These are phyloP conservation scores for Brachionus calyciflorus DNA, from an alignment of 1,140 invertebrate species.

Conservation along the genomic window DNA sequence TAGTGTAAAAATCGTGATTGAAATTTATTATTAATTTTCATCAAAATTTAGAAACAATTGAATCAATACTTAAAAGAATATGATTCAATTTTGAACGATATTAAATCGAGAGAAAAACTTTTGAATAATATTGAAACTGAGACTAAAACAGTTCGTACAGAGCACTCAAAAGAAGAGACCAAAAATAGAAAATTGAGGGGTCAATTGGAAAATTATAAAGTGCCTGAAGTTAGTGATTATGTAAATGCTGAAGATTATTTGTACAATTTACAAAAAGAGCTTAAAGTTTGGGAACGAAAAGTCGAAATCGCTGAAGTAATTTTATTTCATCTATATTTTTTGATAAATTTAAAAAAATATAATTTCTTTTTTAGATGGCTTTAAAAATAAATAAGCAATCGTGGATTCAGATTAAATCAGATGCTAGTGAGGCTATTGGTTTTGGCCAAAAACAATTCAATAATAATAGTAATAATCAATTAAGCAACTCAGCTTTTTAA, in stretches of 20 bases:
- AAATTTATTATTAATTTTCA: background rate
- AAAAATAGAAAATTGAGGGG: constrained; percentile 57
- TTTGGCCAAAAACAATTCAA: constrained; percentile 14
- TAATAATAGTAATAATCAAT: constrained; percentile 19
- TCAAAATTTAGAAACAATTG: constrained; percentile 28
- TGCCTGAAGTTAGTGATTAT: constrained; percentile 61
- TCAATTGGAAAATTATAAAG: constrained; percentile 57
- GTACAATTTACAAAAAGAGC: constrained; percentile 59
- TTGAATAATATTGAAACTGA: constrained; percentile 36
- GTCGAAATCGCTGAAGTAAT: constrained; percentile 60
- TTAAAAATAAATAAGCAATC: constrained; percentile 49
- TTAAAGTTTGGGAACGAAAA: constrained; percentile 61
- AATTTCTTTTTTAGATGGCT: constrained; percentile 54
- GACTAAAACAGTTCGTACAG: constrained; percentile 49
- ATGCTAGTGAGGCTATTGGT: background rate
- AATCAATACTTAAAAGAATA: background rate
- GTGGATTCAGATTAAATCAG: constrained; percentile 12
- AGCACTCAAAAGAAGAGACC: constrained; percentile 56
- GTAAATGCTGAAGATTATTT: constrained; percentile 58
- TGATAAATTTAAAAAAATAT: background rate
- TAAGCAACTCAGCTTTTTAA: constrained; percentile 13
- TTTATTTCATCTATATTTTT: background rate
- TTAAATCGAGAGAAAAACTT: background rate
- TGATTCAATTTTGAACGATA: constrained; percentile 36
- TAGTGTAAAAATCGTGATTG: too few species aligned